A percentile compares a stretch with the other conserved stretches of the same genome.
Conservation (phyloP, 2,888 invertebrate species). For the Netelia virgata region DNA sequence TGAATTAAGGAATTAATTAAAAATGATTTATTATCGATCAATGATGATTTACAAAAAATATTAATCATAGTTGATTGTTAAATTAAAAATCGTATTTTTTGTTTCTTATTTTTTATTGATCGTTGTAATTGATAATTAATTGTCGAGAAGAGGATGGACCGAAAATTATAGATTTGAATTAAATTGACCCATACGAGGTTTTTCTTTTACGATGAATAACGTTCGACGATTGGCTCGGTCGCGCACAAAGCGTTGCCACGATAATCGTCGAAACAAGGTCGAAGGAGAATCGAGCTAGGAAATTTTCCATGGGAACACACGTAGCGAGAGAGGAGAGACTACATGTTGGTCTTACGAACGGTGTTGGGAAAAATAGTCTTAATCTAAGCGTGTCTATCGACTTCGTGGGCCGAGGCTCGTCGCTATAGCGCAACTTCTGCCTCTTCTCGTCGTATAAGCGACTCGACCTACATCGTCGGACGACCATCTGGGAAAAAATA, state of each 20-base stretch:
- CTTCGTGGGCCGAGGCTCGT: slow-evolving; percentile 41
- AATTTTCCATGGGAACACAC: not conserved
- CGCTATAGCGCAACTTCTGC: not conserved
- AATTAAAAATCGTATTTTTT: no score
- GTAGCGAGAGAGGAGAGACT: not conserved
- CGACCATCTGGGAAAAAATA: slow-evolving; percentile 66
- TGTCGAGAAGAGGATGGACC: no score
- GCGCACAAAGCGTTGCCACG: not conserved
- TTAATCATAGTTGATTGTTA: no score
- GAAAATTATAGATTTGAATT: no score
- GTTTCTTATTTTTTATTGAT: no score
- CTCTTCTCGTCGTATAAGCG: slow-evolving; percentile 68
- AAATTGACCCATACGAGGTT: not conserved
- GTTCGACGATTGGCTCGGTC: not conserved
- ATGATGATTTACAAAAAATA: no score
- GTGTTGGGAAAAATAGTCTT: slow-evolving; percentile 20
- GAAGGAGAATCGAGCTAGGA: not conserved
- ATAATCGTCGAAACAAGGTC: not conserved
- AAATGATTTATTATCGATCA: no score
- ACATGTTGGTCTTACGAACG: not conserved
- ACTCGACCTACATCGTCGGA: slow-evolving; percentile 78
- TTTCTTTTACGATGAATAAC: not conserved
- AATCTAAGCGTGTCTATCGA: slow-evolving; percentile 27
- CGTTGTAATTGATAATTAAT: no score
- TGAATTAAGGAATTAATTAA: no score